Evolutionary conservation across 2,888 invertebrate species (phyloP), one percentile per base, ranked within the genome.

Genomic region (Harpagoxenus sublaevis): DNA sequence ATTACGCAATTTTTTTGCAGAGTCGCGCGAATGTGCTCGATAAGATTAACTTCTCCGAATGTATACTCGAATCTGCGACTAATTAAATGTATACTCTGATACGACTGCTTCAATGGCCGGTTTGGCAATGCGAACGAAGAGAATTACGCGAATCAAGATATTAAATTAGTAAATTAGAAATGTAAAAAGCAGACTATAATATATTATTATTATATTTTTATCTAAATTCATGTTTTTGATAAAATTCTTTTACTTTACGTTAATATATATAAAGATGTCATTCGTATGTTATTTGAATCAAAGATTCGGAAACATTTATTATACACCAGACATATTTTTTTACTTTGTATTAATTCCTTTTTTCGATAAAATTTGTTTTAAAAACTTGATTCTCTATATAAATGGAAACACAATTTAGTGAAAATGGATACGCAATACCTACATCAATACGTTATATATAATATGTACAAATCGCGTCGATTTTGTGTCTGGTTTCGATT

Each of bases 1-100:
- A 9, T 68, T 78, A 55, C 55, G 51, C 31, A 55, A 68, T 28
- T 51, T 78, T 75, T 70, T 65, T n/a, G 53, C 28, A 10, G 10
- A 78, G 10, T 55, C 57, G n/a, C 9, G 9, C 9, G 9, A 18
- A n/a, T 15, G 9, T 15, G 9, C 66, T 48, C 6, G 70, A 79
- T 57, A 70, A 70, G 70, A 57, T 70, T 70, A 45, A 39, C 8
- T 23, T 78, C 28, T 28, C 6, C 31, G 35, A 45, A 48, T 23
- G 23, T 23, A 23, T 23, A 23, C 23, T 23, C 23, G 23, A 23
- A 23, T 23, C 23, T 23, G 23, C 23, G 23, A 23, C 23, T 23
- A 23, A 23, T 35, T 35, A 35, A 35, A 35, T 62, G 9, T 60
- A 1, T 9, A 48, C 23, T 18, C 55, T 31, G 39, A 39, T 53